Evolutionary conservation across 2,113 vertebrate genomes (phyloP).

Genomic region (Ciconia maguari): DNA sequence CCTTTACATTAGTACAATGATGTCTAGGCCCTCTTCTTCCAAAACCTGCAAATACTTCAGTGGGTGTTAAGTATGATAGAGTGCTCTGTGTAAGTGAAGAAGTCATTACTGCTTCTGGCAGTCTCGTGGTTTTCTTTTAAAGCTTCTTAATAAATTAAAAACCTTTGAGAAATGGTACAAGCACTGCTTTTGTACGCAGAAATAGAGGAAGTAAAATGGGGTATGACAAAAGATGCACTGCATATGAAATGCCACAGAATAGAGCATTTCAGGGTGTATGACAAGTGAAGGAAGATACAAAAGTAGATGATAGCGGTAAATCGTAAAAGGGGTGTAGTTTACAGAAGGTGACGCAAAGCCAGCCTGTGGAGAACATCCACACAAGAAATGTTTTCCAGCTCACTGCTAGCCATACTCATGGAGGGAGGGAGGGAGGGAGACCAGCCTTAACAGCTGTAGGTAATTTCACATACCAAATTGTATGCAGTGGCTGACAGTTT

Average conservation of each 20-base stretch:
- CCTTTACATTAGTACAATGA: neutral
- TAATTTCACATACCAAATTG: neutral
- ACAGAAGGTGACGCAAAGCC: neutral
- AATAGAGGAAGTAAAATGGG: neutral
- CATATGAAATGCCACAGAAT: neutral
- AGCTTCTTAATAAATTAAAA: slow-evolving; percentile 1
- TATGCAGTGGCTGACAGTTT: neutral
- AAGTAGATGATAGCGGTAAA: neutral
- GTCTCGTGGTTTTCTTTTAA: neutral
- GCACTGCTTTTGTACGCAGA: neutral
- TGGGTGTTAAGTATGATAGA: neutral
- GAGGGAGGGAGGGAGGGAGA: neutral
- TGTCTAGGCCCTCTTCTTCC: neutral
- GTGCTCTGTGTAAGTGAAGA: neutral
- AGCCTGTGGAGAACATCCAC: neutral
- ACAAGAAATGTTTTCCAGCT: neutral
- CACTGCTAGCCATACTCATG: neutral
- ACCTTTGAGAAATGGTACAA: neutral
- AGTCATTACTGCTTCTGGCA: neutral
- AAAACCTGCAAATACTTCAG: neutral
- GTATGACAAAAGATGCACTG: neutral
- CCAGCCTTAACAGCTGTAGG: neutral
- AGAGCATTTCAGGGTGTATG: neutral
- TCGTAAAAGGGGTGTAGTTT: neutral
- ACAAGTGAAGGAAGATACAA: neutral